Base-by-base conservation (phyloP, 2,888 invertebrate genomes). In the Heliconius cydno region DNA sequence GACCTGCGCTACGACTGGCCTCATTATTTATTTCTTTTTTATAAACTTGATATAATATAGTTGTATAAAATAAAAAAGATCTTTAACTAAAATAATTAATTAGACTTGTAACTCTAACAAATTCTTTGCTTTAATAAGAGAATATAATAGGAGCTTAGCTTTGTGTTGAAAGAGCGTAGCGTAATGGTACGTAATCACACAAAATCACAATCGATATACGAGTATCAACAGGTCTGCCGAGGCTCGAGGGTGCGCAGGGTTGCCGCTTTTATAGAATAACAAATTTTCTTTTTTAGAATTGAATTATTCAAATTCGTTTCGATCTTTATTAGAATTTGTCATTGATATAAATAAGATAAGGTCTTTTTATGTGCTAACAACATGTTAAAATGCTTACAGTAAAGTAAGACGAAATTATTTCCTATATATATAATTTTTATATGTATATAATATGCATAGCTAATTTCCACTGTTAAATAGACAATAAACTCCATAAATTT, bases 171-270 rank as follows among this genome's bases (percentile, higher is more conserved):
- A 77, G 30, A 79, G 78, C 80, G 67, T 66, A 71, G 60, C 65
- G 76, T 78, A 75, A 77, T 72, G 52, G 70, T 25, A 63, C 63
- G 79, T 81, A 80, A 78, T 81, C 77, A 77, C 77, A 77, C 77
- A 60, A 76, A 77, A 77, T 82, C 80, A 79, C 82, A 80, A 95
- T 96, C 88, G 89, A 94, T 93, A 86, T 57, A 73, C 57, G 73
- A 73, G 73, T 73, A 91, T 89, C 92, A 92, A 92, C 92, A 92
- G 91, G 92, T 92, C 85, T 83, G 90, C 89, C 90, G 89, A 90
- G 90, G 91, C 34, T 9, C 41, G 41, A 41, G 41, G 41, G 89
- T 87, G 86, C 25, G 30, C 30, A 82, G 80, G 82, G 82, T 72
- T 82, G 80, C 22, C 77, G 28, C 22, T 9, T 34, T 22, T 22